These are phyloP conservation scores for Pachypeltis micranthus DNA, from an alignment of 1,140 invertebrate species.

Conservation along the genomic window DNA sequence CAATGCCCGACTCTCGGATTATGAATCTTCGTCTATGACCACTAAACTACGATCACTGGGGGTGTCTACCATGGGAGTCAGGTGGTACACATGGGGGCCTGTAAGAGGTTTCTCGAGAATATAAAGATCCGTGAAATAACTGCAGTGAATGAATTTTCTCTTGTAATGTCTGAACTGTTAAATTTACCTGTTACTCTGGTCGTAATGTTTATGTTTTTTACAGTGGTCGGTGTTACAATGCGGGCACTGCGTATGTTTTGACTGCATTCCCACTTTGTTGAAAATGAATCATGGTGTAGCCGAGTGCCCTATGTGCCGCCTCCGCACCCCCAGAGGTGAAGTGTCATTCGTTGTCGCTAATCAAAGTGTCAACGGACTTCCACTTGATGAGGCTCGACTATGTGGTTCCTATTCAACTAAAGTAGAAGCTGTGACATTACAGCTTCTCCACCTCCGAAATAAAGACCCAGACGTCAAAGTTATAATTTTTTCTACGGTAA, in stretches of 20 bases:
- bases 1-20: too few relatives aligned
- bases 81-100: too few relatives aligned
- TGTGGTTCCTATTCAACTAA: conserved; percentile 58
- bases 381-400: conserved; percentile 22
- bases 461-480: conserved; percentile 49
- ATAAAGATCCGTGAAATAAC: too few relatives aligned
- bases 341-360: conserved; percentile 47
- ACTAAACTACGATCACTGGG: too few relatives aligned
- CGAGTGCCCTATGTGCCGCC: conserved; percentile 55
- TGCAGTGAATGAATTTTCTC: too few relatives aligned
- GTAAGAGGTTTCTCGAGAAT: too few relatives aligned
- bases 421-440: conserved; percentile 51
- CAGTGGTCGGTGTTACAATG: conserved; percentile 56
- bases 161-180: too few relatives aligned
- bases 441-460: conserved; percentile 43
- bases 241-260: conserved; percentile 54
- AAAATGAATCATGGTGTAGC: conserved; percentile 22
- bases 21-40: too few relatives aligned
- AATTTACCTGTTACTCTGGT: too few relatives aligned
- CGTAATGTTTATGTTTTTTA: conserved; percentile 20
- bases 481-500: conserved; percentile 57
- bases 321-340: conserved; percentile 39
- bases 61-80: too few relatives aligned
- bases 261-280: conserved; percentile 41
- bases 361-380: conserved; percentile 21